Base-by-base conservation (phyloP, 2,797 vertebrate species). In the Takifugu rubripes region DNA sequence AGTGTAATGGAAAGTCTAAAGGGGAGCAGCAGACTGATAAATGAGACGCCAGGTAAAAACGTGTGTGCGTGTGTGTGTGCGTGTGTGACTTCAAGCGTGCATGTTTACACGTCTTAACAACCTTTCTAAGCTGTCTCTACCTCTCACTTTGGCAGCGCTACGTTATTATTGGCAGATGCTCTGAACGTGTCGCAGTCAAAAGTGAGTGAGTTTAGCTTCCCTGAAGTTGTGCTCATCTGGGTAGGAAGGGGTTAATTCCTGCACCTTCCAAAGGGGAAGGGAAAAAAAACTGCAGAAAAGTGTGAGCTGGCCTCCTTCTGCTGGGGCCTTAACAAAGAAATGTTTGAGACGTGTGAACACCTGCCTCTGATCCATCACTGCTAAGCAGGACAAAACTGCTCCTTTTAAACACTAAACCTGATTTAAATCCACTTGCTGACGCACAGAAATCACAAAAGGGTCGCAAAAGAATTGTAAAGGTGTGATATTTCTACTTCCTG, bases 1-100 rank as follows among this genome's bases (percentile, higher is more conserved):
- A 84, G 66, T 81, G 86, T 87, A 89, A 90, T 89, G 83, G 88
- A 89, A 85, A 81, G 82, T 81, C 74, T 53, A 69, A 64, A 52
- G 49, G 61, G 67, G 57, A 51, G 63, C 6, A 54, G 61, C 73
- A 77, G 66, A 69, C 49, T 61, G 78, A 85, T 84, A 60, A 75
- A 70, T 64, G 57, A 57, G 48, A 51, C 16, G 51, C 60, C 66
- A 66, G 66, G 56, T 67, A 50, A 65, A 56, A 57, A 53, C 36
- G 40, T 44, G 58, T 44, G 47, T 36, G 53, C 50, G 56, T 16
- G 56, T 52, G 59, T 51, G 48, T 49, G 56, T 52, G 59, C 58
- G 56, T 44, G 57, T 55, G 52, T 47, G 42, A 25, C 47, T 48
- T 17, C 43, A 17, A 61, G 54, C 65, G 61, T 69, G 33, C 47